Conservation (phyloP, 2,888 invertebrate genomes). For the Myopa testacea region DNA sequence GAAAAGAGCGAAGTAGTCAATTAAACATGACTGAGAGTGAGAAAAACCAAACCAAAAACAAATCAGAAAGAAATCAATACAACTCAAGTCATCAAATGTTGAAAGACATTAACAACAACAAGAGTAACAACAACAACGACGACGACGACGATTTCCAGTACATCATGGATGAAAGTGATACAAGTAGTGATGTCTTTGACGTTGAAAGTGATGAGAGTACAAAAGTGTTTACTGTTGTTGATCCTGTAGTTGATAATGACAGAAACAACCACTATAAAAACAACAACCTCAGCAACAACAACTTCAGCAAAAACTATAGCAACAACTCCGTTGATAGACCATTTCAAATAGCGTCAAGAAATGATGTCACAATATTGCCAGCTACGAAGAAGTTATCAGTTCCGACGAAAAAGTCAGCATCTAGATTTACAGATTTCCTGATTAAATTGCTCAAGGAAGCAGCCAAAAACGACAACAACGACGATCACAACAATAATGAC, state of each 20-base stretch:
- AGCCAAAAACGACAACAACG: conserved; percentile 3
- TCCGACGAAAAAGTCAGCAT: conserved; percentile 16
- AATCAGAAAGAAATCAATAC: no score
- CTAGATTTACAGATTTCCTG: conserved; percentile 21
- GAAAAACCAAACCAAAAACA: no score
- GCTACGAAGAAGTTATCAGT: conserved; percentile 1
- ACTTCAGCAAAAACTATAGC: no score
- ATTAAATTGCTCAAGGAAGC: conserved; percentile 15
- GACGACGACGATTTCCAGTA: not conserved
- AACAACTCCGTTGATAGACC: not conserved
- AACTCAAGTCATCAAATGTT: not conserved
- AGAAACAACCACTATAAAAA: not conserved
- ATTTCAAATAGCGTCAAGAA: not conserved
- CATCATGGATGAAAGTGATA: not conserved
- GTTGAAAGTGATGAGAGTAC: not conserved
- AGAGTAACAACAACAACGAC: no score
- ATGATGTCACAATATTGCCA: not conserved
- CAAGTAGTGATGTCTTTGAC: not conserved
- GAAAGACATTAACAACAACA: not conserved
- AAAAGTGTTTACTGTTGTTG: not conserved
- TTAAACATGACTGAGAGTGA: no score
- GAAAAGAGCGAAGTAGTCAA: no score
- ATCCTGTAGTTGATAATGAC: not conserved
- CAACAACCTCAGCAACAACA: not conserved
- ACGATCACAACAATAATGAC: not conserved